Evolutionary conservation across 2,113 vertebrate species (phyloP).

Genomic region (Thinocorus orbignyianus): DNA sequence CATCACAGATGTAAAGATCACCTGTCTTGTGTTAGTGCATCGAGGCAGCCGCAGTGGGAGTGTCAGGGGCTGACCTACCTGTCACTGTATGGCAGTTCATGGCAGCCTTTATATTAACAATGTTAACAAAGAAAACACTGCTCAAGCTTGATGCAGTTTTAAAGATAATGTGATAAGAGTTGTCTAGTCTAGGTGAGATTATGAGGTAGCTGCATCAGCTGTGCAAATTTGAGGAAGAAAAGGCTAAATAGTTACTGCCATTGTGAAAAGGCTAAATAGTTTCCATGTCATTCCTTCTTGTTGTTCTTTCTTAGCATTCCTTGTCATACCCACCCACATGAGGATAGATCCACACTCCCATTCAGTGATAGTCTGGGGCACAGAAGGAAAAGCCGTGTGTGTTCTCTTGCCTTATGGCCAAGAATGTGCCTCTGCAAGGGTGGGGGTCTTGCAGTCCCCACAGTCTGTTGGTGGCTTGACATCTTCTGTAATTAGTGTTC

Average conservation of each 20-base stretch:
- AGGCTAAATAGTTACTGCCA: not conserved
- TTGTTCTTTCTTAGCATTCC: not conserved
- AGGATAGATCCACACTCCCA: not conserved
- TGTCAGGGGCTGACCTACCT: not conserved
- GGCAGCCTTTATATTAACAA: not conserved
- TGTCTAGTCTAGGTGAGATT: not conserved
- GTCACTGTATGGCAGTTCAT: not conserved
- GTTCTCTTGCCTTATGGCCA: not conserved
- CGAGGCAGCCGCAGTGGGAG: not conserved
- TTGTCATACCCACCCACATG: fast-evolving
- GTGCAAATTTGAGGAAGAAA: not conserved
- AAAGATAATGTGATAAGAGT: not conserved
- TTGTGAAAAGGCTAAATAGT: not conserved
- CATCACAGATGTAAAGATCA: not conserved
- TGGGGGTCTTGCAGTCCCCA: not conserved
- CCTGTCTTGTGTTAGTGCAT: not conserved
- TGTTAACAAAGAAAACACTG: not conserved
- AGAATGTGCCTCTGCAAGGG: not conserved
- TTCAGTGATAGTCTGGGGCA: not conserved
- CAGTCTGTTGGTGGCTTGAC: not conserved
- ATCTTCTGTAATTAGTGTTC: not conserved
- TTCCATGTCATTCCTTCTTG: not conserved
- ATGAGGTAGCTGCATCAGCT: not conserved
- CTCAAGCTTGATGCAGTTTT: not conserved
- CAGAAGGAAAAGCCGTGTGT: not conserved